Evolutionary conservation across 2,797 vertebrate species (phyloP).

Genomic region (Triplophysa bombifrons): DNA sequence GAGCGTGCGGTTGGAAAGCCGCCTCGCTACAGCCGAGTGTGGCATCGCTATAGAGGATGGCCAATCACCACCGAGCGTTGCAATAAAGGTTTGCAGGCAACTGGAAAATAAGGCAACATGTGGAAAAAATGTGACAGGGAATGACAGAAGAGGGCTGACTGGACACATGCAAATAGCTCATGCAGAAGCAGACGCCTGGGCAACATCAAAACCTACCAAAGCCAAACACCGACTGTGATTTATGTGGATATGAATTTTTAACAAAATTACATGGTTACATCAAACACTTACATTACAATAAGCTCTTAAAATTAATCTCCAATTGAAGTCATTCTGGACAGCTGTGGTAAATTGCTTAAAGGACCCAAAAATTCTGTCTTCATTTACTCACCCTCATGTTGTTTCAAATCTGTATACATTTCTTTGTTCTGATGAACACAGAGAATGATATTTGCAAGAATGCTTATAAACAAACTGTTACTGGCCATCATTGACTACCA

Average conservation of each 20-base stretch:
- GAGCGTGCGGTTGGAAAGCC: constrained; percentile 51
- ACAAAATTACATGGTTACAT: constrained; percentile 14
- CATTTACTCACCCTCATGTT: too few species aligned
- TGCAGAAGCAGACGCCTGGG: constrained; percentile 27
- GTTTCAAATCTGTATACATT: too few species aligned
- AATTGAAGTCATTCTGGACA: not conserved
- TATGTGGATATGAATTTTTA: constrained; percentile 21
- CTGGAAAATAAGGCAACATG: constrained; percentile 55
- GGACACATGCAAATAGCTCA: constrained; percentile 26
- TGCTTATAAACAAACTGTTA: too few species aligned
- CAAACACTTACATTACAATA: constrained; percentile 3
- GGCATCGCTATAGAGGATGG: constrained; percentile 39
- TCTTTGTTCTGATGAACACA: too few species aligned
- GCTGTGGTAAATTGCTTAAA: not conserved
- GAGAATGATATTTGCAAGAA: too few species aligned
- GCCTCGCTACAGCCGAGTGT: constrained; percentile 23
- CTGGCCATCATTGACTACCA: too few species aligned
- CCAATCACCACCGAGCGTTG: constrained; percentile 35
- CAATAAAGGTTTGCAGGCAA: constrained; percentile 51
- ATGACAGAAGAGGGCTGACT: constrained; percentile 44
- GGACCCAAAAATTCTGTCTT: too few species aligned
- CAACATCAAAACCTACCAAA: constrained; percentile 30
- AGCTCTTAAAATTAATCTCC: not conserved
- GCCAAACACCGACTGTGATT: constrained; percentile 13
- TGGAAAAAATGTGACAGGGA: constrained; percentile 47